These are phyloP conservation scores for Kryptolebias ocellatus DNA, from an alignment of 2,797 vertebrate species.

Conservation along the genomic window DNA sequence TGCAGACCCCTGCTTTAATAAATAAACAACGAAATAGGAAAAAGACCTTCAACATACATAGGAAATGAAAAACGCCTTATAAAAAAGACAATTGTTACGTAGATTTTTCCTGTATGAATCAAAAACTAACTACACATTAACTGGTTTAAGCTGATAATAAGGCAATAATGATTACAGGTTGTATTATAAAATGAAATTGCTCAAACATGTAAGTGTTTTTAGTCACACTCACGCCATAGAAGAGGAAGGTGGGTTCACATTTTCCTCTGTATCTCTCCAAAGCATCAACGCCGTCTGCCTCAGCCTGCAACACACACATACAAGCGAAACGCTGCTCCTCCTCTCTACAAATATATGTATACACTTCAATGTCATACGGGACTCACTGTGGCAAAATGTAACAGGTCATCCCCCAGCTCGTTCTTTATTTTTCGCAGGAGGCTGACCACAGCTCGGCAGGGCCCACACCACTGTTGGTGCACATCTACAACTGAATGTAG, in stretches of 20 bases:
- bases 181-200: no score
- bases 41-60: neutral
- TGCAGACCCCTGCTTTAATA: no score
- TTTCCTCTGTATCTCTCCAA: slow-evolving; percentile 89
- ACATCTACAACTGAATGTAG: slow-evolving; percentile 89
- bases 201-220: neutral
- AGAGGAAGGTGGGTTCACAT: slow-evolving; percentile 93
- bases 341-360: neutral
- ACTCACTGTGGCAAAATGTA: slow-evolving; percentile 93
- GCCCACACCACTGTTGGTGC: slow-evolving; percentile 95
- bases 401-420: slow-evolving; percentile 85
- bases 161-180: no score
- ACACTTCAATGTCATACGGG: neutral
- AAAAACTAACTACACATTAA: neutral
- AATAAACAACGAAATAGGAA: no score
- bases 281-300: slow-evolving; percentile 88
- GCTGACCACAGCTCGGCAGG: slow-evolving; percentile 89
- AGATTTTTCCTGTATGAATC: neutral
- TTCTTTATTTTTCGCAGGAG: slow-evolving; percentile 93
- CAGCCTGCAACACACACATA: slow-evolving; percentile 81
- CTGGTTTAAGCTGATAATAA: no score
- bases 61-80: neutral
- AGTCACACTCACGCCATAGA: slow-evolving; percentile 86
- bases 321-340: neutral
- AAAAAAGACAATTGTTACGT: neutral